Base-by-base conservation (phyloP, 2,888 invertebrate species). In the Volucella inflata region DNA sequence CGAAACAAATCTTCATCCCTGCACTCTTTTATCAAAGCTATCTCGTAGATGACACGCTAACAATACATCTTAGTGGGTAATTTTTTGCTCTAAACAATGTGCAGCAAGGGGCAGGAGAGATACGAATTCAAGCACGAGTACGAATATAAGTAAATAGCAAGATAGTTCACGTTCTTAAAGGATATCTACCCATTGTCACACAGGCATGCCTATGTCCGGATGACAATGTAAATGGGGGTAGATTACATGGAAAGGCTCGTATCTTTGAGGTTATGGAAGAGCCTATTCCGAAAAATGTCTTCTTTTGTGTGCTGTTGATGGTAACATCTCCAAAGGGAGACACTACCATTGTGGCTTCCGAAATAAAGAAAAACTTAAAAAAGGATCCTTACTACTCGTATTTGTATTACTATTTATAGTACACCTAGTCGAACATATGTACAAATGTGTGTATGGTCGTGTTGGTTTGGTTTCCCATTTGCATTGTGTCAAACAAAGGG, bases 381-480 rank as follows among this genome's bases (percentile, higher is more conserved):
- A 51, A 53, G 38, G 53, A 11, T 57, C 57, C 42, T 57, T 14
- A 40, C 64, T 40, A 42, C 30, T 70, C 62, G 51, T 21, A 62
- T 21, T 70, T 55, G 51, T 21, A 62, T 21, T 65, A 44, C 14
- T 67, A 51, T 68, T 68, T 60, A 67, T 30, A 6, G 30, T 30
- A 30, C 30, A 30, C 6, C 30, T 30, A 30, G 30, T 30, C 30
- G 4, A 6, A 30, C 30, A 30, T 21, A 6, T 30, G 30, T 30
- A 30, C 4, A 6, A 30, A 30, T 6, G 30, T 30, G 30, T 30
- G 0, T 6, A 30, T 55, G 57, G 64, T 46, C 62, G 68, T 68
- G 68, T 75, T 53, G 44, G 46, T 84, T 78, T 78, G 72, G 74
- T 75, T 75, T 68, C 36, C n/a, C 57, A 75, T 80, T 75, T 70